phyloP scores from a whole-genome alignment of 1,140 invertebrate species.

The Acromyrmex heyeri region DNA sequence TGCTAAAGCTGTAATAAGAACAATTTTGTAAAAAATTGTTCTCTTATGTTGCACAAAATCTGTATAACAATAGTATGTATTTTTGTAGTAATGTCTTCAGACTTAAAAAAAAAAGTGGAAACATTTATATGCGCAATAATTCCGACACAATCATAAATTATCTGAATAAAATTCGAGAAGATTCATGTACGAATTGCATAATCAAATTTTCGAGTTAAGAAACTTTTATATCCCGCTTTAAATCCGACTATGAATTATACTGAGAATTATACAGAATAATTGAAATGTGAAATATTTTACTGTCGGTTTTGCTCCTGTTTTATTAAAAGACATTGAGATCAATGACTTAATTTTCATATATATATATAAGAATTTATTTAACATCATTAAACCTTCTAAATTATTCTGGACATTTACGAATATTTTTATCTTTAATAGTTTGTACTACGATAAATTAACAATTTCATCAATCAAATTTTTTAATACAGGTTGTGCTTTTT shows the following conservation, averaged over 20 bases:
- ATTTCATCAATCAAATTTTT: slow-evolving; percentile 25
- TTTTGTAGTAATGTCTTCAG: not conserved
- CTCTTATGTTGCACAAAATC: not conserved
- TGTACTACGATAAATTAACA: not conserved
- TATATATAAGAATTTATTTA: not conserved
- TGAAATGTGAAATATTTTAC: not conserved
- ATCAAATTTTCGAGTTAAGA: slow-evolving; percentile 41
- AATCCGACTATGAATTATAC: not conserved
- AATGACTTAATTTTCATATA: not conserved
- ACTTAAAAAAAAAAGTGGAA: slow-evolving; percentile 1
- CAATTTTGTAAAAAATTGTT: not conserved
- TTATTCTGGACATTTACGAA: slow-evolving; percentile 1
- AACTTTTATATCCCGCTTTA: not conserved
- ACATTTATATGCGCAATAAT: slow-evolving; percentile 14
- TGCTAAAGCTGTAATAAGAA: not conserved
- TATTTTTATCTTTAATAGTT: not conserved
- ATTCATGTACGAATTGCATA: slow-evolving; percentile 12
- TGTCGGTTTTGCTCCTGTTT: not conserved
- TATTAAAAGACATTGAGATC: not conserved
- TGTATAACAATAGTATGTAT: not conserved
- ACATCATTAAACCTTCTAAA: not conserved
- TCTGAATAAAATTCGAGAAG: slow-evolving; percentile 43
- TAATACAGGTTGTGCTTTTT: not conserved
- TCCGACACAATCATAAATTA: not conserved
- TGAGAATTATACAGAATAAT: not conserved